Base-by-base conservation (phyloP, 2,797 vertebrate species). In the Meda fulgida region DNA sequence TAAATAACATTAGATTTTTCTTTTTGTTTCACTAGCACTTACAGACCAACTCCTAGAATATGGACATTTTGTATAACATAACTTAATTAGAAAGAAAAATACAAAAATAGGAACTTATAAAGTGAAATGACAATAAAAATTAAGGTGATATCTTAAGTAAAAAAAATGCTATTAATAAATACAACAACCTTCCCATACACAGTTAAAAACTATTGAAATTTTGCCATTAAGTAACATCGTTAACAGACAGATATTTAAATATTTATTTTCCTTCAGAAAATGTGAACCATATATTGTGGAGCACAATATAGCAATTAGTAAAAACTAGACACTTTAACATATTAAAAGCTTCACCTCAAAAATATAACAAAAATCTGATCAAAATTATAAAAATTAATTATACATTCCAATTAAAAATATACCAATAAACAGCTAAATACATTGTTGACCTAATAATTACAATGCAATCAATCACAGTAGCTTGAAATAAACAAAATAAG, bases 301-400 rank as follows among this genome's bases (percentile, higher is more conserved):
- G 97, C 96, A 99, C 97, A 98, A 97, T 99, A 98, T 98, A 99
- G 97, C 97, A 97, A 99, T 99, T 99, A 99, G 98, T 99, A 99
- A 98, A 99, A 99, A 99, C 97, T 99, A 99, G 97, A 99, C 97
- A 99, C 97, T 98, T 96, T 96, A 98, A 99, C 98, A 99, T 99
- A 98, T 98, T 99, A 99, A 99, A 99, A 99, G 97, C 98, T 99
- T 99, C 98, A 99, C 97, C 97, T 99, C 97, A 99, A 96, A 99
- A 99, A 99, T 99, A 99, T 99, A 99, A 99, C 97, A 99, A 98
- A 99, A 99, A 99, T 99, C 97, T 99, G 97, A 99, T 98, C 97
- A 97, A 99, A 99, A 99, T 99, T 99, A 99, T 98, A 99, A 99
- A 99, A 99, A 99, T 97, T 97, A 99, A 99, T 99, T 99, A 98